phyloP scores from a whole-genome alignment of 2,797 vertebrate species.

The Chelidonichthys spinosus region DNA sequence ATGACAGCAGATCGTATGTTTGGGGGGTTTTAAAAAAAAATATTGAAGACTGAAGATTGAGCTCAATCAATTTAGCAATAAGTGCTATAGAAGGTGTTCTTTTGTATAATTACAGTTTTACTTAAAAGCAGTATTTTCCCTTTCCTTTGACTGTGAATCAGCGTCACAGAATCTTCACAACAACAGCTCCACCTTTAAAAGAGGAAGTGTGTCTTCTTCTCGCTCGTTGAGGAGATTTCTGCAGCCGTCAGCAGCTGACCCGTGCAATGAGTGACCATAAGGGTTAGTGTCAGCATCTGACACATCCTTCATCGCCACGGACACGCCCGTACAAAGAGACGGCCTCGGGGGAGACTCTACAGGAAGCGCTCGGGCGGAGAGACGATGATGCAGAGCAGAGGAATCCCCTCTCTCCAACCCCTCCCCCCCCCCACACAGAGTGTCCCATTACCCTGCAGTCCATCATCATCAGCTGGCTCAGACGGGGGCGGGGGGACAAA shows the following conservation, averaged over 20 bases:
- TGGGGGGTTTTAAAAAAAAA: too few species aligned
- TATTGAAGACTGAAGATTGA: too few species aligned
- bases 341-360: slow-evolving; percentile 8
- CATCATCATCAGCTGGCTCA: slow-evolving; percentile 57
- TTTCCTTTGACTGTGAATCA: neutral
- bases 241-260: slow-evolving; percentile 65
- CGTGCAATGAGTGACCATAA: slow-evolving; percentile 33
- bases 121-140: neutral
- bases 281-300: slow-evolving; percentile 50
- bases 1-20: too few species aligned
- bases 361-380: slow-evolving; percentile 32
- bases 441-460: slow-evolving; percentile 59
- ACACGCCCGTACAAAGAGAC: slow-evolving; percentile 35
- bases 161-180: slow-evolving; percentile 1
- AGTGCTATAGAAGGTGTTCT: neutral
- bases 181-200: slow-evolving; percentile 41
- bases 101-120: neutral
- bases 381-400: slow-evolving; percentile 50
- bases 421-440: neutral
- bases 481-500: slow-evolving; percentile 12
- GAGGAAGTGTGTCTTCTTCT: slow-evolving; percentile 31
- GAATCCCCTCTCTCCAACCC: slow-evolving; percentile 47
- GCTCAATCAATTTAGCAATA: neutral
- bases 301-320: slow-evolving; percentile 29
- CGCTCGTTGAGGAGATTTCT: slow-evolving; percentile 35